phyloP scores from a whole-genome alignment of 2,888 invertebrate species.

The Bhutanitis thaidina region DNA sequence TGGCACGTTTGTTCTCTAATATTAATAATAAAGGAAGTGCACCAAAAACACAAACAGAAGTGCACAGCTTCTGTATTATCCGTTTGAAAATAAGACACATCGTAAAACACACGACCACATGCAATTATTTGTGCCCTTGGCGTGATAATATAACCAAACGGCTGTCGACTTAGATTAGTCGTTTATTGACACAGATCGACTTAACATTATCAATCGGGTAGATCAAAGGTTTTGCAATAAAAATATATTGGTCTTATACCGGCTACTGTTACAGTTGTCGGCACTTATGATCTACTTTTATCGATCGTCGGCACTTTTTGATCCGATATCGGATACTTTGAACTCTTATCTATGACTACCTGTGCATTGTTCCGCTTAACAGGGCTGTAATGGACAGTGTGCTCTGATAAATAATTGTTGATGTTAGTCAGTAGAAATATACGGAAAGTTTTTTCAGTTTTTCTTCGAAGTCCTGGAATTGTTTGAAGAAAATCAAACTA shows the following conservation, averaged over 20 bases:
- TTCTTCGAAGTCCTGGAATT: neutral
- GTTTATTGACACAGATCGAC: slow-evolving; percentile 21
- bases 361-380: slow-evolving; percentile 52
- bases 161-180: neutral
- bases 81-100: too few relatives aligned
- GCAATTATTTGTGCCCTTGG: neutral
- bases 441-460: slow-evolving; percentile 13
- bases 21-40: too few relatives aligned
- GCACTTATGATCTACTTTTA: slow-evolving; percentile 51
- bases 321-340: slow-evolving; percentile 57
- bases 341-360: slow-evolving; percentile 57
- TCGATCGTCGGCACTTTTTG: slow-evolving; percentile 50
- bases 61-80: too few relatives aligned
- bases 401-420: slow-evolving; percentile 30
- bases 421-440: slow-evolving; percentile 20
- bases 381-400: slow-evolving; percentile 37
- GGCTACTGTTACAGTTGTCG: slow-evolving; percentile 57
- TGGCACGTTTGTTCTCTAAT: too few relatives aligned
- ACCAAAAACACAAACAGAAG: too few relatives aligned
- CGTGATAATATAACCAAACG: slow-evolving; percentile 2
- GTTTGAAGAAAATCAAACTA: neutral
- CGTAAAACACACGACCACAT: too few relatives aligned
- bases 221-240: slow-evolving; percentile 52
- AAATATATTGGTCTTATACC: slow-evolving; percentile 43
- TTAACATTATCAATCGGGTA: slow-evolving; percentile 41